A percentile compares a stretch with the other conserved stretches of the same genome.
Evolutionary conservation across 2,113 vertebrate genomes (phyloP).

Genomic region (Equus przewalskii): DNA sequence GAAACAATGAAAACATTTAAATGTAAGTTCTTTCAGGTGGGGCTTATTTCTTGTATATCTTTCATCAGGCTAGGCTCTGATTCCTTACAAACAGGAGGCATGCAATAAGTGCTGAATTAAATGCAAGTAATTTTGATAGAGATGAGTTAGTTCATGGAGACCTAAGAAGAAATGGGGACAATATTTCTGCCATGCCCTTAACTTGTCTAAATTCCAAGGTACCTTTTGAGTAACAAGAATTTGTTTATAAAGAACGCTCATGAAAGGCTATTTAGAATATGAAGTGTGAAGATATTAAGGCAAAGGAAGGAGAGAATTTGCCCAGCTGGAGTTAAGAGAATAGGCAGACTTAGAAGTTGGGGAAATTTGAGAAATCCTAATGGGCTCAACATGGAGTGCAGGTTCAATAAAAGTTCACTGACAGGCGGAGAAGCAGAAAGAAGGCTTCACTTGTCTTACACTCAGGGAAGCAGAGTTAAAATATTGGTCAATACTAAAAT

Average conservation of each 20-base stretch:
- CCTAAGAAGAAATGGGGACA: neutral
- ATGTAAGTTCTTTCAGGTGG: neutral
- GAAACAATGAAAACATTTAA: conserved; percentile 49
- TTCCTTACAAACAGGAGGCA: neutral
- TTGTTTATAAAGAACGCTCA: neutral
- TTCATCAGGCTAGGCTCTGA: neutral
- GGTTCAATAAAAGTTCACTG: neutral
- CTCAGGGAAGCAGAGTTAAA: neutral
- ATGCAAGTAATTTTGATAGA: conserved; percentile 16
- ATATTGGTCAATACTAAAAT: neutral
- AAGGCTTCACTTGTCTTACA: neutral
- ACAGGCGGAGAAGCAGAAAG: neutral
- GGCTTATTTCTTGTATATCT: neutral
- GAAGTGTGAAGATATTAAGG: neutral
- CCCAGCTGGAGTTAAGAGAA: neutral
- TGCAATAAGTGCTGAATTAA: conserved; percentile 22
- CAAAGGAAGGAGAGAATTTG: neutral
- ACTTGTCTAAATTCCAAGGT: neutral
- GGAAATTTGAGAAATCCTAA: neutral
- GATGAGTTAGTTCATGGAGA: neutral
- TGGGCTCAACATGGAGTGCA: neutral
- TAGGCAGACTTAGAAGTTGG: neutral
- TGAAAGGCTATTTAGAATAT: conserved; percentile 30
- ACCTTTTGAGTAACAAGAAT: neutral
- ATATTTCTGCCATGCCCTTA: neutral